These are phyloP conservation scores for Callithrix jacchus DNA, from an alignment of 2,113 vertebrate species.

Conservation along the genomic window DNA sequence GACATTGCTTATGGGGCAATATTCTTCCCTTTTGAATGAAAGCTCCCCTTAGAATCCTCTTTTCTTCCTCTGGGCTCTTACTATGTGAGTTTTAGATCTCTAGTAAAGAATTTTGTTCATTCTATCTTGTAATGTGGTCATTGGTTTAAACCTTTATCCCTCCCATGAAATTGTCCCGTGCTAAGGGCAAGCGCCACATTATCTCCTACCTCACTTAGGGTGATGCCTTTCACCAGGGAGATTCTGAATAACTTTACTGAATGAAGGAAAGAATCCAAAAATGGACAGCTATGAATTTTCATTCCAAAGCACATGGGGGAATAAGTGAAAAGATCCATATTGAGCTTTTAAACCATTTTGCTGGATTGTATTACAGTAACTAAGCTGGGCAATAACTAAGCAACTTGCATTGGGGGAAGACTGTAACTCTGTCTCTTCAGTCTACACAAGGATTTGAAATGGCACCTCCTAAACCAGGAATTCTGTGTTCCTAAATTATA, in stretches of 20 bases:
- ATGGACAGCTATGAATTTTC: background rate
- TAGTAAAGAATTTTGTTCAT: background rate
- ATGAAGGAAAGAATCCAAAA: background rate
- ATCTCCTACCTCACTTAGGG: background rate
- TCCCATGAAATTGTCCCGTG: background rate
- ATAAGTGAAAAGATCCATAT: background rate
- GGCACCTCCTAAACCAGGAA: background rate
- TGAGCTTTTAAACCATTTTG: background rate
- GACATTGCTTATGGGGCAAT: background rate
- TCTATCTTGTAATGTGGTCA: background rate
- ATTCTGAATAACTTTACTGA: background rate
- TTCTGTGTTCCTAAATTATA: background rate
- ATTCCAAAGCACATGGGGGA: background rate
- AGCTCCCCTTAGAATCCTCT: background rate
- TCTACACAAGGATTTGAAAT: background rate
- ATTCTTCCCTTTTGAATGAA: background rate
- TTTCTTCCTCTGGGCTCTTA: background rate
- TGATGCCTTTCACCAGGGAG: background rate
- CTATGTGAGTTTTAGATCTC: background rate
- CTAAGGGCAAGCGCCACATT: background rate
- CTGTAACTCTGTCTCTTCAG: background rate
- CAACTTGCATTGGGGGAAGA: background rate
- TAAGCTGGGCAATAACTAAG: background rate
- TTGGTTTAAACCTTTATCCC: background rate
- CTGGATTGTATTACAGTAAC: background rate